A percentile compares a stretch with the other conserved stretches of the same genome.
Conservation (phyloP, 2,113 vertebrate genomes). For the Sylvietta virens region DNA sequence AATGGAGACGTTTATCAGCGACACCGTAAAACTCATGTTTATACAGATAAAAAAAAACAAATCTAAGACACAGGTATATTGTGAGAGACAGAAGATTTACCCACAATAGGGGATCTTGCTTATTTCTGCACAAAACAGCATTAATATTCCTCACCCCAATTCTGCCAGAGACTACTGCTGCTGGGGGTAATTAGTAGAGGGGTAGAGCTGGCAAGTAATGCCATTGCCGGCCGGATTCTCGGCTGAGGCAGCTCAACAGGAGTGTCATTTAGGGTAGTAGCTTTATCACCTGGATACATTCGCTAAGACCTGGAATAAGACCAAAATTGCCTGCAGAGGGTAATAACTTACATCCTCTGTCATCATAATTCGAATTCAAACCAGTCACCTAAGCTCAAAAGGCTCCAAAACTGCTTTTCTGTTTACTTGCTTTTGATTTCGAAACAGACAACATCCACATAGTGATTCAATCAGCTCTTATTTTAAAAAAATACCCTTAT, state of each 20-base stretch:
- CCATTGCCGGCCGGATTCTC: accelerated
- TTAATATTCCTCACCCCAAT: not conserved
- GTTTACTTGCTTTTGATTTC: not conserved
- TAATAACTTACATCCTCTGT: not conserved
- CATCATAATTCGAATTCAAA: not conserved
- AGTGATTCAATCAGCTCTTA: not conserved
- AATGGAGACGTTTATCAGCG: not conserved
- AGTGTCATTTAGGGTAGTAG: not conserved
- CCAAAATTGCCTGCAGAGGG: not conserved
- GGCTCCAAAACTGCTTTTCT: not conserved
- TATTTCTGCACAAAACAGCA: accelerated
- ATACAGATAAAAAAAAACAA: not conserved
- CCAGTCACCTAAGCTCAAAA: not conserved
- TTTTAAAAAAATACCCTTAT: not conserved
- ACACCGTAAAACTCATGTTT: not conserved
- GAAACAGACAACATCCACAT: not conserved
- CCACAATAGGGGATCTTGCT: not conserved
- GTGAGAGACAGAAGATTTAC: not conserved
- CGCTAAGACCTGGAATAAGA: not conserved
- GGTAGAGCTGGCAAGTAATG: not conserved
- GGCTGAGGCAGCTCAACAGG: not conserved
- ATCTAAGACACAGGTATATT: not conserved
- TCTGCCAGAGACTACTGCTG: not conserved
- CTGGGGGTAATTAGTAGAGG: not conserved
- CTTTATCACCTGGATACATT: conserved; percentile 45